Evolutionary conservation across 1,140 invertebrate species (phyloP).

Genomic region (Bombyx mandarina): DNA sequence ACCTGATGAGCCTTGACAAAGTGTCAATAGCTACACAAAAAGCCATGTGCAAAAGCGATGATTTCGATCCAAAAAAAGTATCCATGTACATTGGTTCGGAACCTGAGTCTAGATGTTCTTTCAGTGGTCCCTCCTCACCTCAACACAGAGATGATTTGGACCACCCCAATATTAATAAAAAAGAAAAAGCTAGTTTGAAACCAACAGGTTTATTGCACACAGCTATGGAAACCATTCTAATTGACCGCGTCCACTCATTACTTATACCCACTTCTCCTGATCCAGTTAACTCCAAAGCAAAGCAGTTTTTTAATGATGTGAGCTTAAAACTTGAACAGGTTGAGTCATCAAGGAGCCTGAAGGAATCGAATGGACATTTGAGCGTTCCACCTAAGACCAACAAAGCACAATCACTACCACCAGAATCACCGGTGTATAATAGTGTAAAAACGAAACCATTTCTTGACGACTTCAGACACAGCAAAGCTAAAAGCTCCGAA

Average conservation of each 20-base stretch:
- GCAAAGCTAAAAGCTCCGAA: constrained; percentile 5
- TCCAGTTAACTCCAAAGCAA: constrained; percentile 19
- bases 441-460: constrained; percentile 2
- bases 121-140: constrained; percentile 43
- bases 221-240: constrained; percentile 69
- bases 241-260: constrained; percentile 61
- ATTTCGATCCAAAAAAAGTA: constrained; percentile 36
- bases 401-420: constrained; percentile 18
- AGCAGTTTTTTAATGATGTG: constrained; percentile 54
- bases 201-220: constrained; percentile 55
- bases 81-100: constrained; percentile 65
- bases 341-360: constrained; percentile 30
- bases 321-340: constrained; percentile 51
- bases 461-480: not conserved
- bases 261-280: constrained; percentile 51
- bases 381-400: not conserved
- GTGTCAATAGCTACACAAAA: constrained; percentile 29
- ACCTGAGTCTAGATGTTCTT: constrained; percentile 49
- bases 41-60: constrained; percentile 49
- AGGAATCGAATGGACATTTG: constrained; percentile 2
- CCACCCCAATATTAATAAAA: constrained; percentile 20
- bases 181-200: constrained; percentile 31
- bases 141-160: constrained; percentile 36
- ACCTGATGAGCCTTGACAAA: constrained; percentile 53
- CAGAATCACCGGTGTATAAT: constrained; percentile 6